Evolutionary conservation across 2,888 invertebrate species (phyloP).

Genomic region (Hydropsyche betteni): DNA sequence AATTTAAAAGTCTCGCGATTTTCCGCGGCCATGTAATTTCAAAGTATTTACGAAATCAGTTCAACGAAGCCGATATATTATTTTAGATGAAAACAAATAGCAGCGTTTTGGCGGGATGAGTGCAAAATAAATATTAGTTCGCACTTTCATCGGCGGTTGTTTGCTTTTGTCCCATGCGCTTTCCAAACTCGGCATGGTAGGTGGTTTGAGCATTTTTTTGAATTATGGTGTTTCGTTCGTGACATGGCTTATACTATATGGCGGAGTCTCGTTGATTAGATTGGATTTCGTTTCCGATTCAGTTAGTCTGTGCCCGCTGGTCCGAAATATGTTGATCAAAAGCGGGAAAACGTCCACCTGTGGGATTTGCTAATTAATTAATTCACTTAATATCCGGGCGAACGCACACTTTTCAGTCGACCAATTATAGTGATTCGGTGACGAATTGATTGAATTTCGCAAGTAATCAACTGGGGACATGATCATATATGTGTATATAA

Average conservation of each 20-base stretch:
- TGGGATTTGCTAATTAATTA: not conserved
- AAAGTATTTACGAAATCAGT: not conserved
- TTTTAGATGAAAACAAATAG: constrained; percentile 34
- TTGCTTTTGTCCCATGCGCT: constrained; percentile 19
- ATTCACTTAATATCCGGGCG: constrained; percentile 12
- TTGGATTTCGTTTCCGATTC: no score
- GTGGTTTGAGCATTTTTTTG: no score
- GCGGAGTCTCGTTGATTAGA: no score
- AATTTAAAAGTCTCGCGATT: no score
- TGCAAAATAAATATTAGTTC: constrained; percentile 34
- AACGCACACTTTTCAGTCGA: constrained; percentile 10
- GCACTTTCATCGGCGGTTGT: constrained; percentile 21
- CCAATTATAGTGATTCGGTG: no score
- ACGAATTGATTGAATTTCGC: no score
- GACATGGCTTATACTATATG: no score
- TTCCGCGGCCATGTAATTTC: no score
- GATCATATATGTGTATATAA: no score
- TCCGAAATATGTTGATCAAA: not conserved
- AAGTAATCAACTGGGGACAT: no score
- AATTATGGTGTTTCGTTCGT: no score
- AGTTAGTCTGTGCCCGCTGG: no score
- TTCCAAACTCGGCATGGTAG: not conserved
- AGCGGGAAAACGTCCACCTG: not conserved
- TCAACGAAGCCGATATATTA: constrained; percentile 24
- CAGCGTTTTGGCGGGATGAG: not conserved